Conservation (phyloP, 2,113 vertebrate genomes). For the Chaetorhynchus papuensis region DNA sequence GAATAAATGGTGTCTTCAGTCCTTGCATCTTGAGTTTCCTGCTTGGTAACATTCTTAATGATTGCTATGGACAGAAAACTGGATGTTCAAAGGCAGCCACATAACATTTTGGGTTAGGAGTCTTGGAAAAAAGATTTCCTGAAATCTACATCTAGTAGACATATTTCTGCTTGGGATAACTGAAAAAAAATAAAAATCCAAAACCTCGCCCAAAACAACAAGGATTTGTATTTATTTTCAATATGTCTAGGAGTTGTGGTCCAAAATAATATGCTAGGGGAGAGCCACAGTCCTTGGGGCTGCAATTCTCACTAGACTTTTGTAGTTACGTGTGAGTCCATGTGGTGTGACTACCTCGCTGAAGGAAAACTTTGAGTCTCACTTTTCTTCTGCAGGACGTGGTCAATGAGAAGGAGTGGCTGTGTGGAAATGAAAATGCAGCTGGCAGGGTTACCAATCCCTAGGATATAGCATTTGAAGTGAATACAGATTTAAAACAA, state of each 20-base stretch:
- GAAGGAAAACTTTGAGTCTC: not conserved
- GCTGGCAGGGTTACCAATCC: not conserved
- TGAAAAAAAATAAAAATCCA: not conserved
- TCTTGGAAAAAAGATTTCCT: not conserved
- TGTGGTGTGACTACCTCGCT: not conserved
- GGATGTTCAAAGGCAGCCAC: not conserved
- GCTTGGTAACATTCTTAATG: not conserved
- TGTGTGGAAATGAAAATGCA: not conserved
- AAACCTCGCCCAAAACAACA: not conserved
- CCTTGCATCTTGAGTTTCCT: not conserved
- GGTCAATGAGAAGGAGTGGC: not conserved
- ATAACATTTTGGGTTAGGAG: not conserved
- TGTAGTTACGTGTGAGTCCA: accelerated
- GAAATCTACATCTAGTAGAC: not conserved
- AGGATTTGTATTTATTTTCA: not conserved
- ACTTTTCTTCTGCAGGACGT: not conserved
- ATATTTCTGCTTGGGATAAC: not conserved
- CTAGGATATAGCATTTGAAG: not conserved
- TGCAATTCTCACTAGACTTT: not conserved
- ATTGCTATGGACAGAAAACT: not conserved
- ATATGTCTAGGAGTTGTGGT: not conserved
- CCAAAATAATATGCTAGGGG: not conserved
- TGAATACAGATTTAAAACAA: not conserved
- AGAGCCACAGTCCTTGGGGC: not conserved
- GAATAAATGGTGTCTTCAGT: not conserved